Base-by-base conservation (phyloP, 2,113 vertebrate genomes). In the Pseudopipra pipra region DNA sequence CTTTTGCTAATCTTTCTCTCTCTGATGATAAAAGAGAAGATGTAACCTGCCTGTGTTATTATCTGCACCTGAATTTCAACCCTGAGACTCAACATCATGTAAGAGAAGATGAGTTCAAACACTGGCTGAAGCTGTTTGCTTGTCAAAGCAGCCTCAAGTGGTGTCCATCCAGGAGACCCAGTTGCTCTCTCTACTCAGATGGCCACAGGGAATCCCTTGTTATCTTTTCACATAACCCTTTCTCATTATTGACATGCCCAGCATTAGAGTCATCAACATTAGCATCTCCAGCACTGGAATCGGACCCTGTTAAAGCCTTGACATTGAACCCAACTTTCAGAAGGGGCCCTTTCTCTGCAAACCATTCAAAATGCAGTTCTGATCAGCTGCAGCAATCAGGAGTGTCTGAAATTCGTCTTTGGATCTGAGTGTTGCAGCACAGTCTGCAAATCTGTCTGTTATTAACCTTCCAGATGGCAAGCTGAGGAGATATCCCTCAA, bases 391-490 rank as follows among this genome's bases (percentile, higher is more conserved):
- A 65, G 68, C 46, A 80, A 14, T 76, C 20, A 27, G 52, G 47
- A 54, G 43, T 46, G 37, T 80, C 49, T 89, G 49, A 84, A 85
- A 85, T 78, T 52, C 35, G 20, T 71, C 51, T 67, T 27, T 84
- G 46, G 12, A 43, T 35, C 5, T 0, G 5, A 68, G 74, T n/a
- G 39, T 15, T 47, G 30, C 76, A 74, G 65, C 66, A 28, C 0
- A 0, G 56, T 44, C 80, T 49, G 56, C 1, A 17, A 90, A 75
- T 92, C 73, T 89, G 73, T 59, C 52, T 1, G 0, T 62, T 77
- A 54, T 72, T 87, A 89, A 87, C 84, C 81, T 92, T 94, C 73
- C 70, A 92, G 89, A 75, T 82, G 86, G 87, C 35, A 61, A 89
- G 61, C n/a, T 87, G 70, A 89, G 65, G 20, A 91, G 27, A 68